Evolutionary conservation across 2,113 vertebrate species (phyloP), one percentile per base, ranked within the genome.

Genomic region (Scomber scombrus): DNA sequence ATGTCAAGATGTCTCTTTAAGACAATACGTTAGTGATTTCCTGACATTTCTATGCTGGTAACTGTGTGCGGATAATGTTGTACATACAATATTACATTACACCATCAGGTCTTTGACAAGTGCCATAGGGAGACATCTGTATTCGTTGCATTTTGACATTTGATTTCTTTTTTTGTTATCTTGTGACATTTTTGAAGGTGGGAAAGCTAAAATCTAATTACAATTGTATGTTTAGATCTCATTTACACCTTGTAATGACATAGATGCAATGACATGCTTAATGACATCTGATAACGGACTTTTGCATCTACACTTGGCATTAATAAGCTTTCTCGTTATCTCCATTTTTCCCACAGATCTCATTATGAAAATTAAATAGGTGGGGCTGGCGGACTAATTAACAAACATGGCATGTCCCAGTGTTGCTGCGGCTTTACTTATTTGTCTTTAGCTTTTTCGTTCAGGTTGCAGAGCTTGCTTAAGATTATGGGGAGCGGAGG

Each of bases 341-440:
- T 57, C 4, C 12, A 16, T 31, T 70, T 31, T 55, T 40, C 40
- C 54, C 49, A 64, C 2, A 3, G 34, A 64, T 81, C 4, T 56
- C 26, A 72, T 77, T 73, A 80, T 76, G 67, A 57, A 70, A 49
- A 78, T 63, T 40, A 40, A 40, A 9, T 40, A 40, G 34, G 34
- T 40, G 34, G 34, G 34, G 8, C 34, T 23, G 60, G 46, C 52
- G 56, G 66, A 47, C 54, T 26, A 29, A n/a, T 64, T 40, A 40
- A 40, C 34, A 40, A 40, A 9, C 34, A 40, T 9, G 34, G 34
- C 34, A 40, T 9, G 34, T 40, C 34, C 34, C 34, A 9, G 9
- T 40, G 34, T 9, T 40, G 7, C 34, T 40, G 34, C 13, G 45
- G 45, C 54, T 68, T 43, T 40, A 40, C 34, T 40, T 40, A 40